Evolutionary conservation across 1,140 invertebrate genomes (phyloP).

Genomic region (Drosophila pachea): DNA sequence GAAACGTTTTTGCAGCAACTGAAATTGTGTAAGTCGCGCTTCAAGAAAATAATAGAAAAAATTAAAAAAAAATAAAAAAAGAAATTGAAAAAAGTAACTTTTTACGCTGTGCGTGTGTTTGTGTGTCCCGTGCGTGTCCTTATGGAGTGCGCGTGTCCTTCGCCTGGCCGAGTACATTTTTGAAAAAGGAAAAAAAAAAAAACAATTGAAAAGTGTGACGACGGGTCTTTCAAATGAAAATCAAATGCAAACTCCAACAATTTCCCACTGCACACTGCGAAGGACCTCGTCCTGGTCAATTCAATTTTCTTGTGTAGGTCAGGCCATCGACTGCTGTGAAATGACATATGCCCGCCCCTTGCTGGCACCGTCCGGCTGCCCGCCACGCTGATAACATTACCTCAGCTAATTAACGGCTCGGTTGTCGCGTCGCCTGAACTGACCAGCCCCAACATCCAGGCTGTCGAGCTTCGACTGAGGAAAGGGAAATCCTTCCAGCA

Average conservation of each 20-base stretch:
- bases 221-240: background rate
- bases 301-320: conserved; percentile 33
- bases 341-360: conserved; percentile 1
- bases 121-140: conserved; percentile 23
- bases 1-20: conserved; percentile 10
- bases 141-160: conserved; percentile 52
- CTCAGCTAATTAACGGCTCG: conserved; percentile 18
- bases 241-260: too few species aligned
- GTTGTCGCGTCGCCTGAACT: background rate
- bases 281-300: conserved; percentile 15
- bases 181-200: conserved; percentile 6
- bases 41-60: conserved; percentile 5
- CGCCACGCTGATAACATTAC: conserved; percentile 9
- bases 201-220: conserved; percentile 54
- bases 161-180: conserved; percentile 42
- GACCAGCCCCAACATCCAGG: conserved; percentile 22
- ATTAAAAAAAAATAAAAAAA: conserved; percentile 10
- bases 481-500: too few species aligned
- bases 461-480: background rate
- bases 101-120: conserved; percentile 6
- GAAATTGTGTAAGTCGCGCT: conserved; percentile 36
- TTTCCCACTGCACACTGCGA: background rate
- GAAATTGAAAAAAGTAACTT: conserved; percentile 2
- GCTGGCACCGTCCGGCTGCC: conserved; percentile 4
- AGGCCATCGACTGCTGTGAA: background rate